A percentile compares a stretch with the other conserved stretches of the same genome.
phyloP scores from a whole-genome alignment of 2,113 vertebrate species.

The Pteronura brasiliensis region DNA sequence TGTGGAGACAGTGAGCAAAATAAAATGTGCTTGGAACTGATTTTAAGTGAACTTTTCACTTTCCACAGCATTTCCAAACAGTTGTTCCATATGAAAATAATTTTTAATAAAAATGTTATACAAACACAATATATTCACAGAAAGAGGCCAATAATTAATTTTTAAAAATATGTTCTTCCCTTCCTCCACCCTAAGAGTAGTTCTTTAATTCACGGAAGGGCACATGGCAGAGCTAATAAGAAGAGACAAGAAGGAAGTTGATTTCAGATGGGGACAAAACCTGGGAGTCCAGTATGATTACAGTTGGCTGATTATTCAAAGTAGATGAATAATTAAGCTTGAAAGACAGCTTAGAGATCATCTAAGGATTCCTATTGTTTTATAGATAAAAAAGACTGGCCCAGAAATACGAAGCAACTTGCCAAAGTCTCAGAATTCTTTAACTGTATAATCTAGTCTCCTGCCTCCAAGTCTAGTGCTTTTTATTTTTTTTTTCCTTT shows the following conservation, averaged over 20 bases:
- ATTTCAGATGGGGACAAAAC: not conserved
- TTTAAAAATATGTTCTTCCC: not conserved
- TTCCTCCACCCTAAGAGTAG: not conserved
- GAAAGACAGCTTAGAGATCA: not conserved
- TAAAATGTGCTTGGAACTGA: not conserved
- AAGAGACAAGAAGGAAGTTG: not conserved
- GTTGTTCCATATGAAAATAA: not conserved
- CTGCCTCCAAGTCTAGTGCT: not conserved
- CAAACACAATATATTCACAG: not conserved
- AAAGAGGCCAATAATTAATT: not conserved
- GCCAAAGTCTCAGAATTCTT: not conserved
- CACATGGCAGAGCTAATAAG: not conserved
- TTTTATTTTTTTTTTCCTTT: not conserved
- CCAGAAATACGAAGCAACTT: not conserved
- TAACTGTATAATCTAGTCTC: constrained; percentile 14
- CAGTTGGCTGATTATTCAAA: not conserved
- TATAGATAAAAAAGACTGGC: not conserved
- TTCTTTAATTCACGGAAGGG: not conserved
- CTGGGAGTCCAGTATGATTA: not conserved
- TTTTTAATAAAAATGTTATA: constrained; percentile 25
- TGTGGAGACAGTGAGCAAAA: not conserved
- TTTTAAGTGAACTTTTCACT: not conserved
- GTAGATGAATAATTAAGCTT: not conserved
- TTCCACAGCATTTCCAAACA: not conserved
- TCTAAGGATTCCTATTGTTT: not conserved